A percentile compares a stretch with the other conserved stretches of the same genome.
phyloP scores from a whole-genome alignment of 2,888 invertebrate species.

The Mythimna impura region DNA sequence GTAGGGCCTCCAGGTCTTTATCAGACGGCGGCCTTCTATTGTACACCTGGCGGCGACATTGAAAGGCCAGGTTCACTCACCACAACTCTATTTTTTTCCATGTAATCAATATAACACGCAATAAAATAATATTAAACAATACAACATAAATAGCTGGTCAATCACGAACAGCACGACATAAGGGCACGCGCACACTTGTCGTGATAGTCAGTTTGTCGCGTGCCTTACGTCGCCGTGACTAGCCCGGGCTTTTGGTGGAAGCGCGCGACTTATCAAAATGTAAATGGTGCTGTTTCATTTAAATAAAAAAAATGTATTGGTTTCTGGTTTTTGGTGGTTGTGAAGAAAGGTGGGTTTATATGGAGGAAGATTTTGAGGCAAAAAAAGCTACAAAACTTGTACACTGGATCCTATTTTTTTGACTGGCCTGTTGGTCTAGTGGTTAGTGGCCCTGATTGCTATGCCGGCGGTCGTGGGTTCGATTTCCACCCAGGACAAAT shows the following conservation, averaged over 20 bases:
- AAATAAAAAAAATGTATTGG: conserved; percentile 70
- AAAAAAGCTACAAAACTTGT: no score
- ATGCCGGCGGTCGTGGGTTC: no score
- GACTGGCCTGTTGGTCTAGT: no score
- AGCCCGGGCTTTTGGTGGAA: conserved; percentile 29
- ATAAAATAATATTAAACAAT: conserved; percentile 64
- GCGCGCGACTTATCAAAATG: conserved; percentile 67
- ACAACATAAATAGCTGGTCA: conserved; percentile 63
- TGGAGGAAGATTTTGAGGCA: conserved; percentile 23
- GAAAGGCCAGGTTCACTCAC: conserved; percentile 35
- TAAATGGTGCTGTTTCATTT: conserved; percentile 67
- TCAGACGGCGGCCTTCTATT: background rate
- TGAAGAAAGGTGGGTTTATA: conserved; percentile 54
- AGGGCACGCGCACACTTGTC: conserved; percentile 79
- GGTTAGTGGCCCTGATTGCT: no score
- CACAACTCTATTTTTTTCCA: conserved; percentile 44
- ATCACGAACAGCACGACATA: conserved; percentile 80
- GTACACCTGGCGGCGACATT: conserved; percentile 26
- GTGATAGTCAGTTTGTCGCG: conserved; percentile 80
- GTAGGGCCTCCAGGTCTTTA: no score
- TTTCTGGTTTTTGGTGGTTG: conserved; percentile 64
- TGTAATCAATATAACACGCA: conserved; percentile 59
- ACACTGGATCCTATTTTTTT: no score
- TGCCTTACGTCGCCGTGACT: conserved; percentile 74
- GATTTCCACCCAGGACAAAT: no score